Evolutionary conservation across 2,797 vertebrate species (phyloP).

Genomic region (Thalassophryne amazonica): DNA sequence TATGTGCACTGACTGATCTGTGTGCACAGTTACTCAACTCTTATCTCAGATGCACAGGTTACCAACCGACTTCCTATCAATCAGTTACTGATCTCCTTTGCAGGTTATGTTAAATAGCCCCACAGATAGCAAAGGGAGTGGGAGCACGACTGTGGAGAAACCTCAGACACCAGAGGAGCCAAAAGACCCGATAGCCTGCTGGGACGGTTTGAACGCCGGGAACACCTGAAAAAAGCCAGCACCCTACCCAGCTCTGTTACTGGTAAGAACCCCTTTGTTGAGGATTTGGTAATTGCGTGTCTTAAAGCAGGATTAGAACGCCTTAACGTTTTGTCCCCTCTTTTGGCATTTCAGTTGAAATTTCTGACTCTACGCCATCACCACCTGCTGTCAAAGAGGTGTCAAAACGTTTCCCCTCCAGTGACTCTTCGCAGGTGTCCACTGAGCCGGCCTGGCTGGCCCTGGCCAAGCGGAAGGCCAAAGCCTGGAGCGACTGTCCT

Average conservation of each 20-base stretch:
- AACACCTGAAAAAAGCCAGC: conserved; percentile 93
- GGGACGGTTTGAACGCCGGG: conserved; percentile 87
- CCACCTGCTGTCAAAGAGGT: conserved; percentile 88
- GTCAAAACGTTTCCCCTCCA: conserved; percentile 91
- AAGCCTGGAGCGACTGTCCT: conserved; percentile 99
- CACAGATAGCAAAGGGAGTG: conserved; percentile 76
- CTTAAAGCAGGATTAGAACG: background rate
- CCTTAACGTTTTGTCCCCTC: background rate
- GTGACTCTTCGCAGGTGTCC: conserved; percentile 87
- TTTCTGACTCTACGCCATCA: conserved; percentile 86
- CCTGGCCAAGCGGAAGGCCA: conserved; percentile 97
- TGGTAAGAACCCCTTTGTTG: conserved; percentile 82
- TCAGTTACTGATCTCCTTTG: background rate
- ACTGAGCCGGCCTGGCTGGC: conserved; percentile 98
- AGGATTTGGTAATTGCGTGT: too few species aligned
- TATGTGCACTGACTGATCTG: conserved; percentile 30
- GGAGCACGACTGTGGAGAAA: conserved; percentile 75
- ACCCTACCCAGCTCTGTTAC: conserved; percentile 96
- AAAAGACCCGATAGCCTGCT: conserved; percentile 84
- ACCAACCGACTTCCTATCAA: background rate
- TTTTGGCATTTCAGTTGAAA: conserved; percentile 84
- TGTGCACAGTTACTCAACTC: background rate
- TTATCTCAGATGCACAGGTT: background rate
- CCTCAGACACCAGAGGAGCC: conserved; percentile 78
- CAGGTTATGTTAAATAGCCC: conserved; percentile 78